Evolutionary conservation across 2,888 invertebrate species (phyloP).

Genomic region (Andrena praecox): DNA sequence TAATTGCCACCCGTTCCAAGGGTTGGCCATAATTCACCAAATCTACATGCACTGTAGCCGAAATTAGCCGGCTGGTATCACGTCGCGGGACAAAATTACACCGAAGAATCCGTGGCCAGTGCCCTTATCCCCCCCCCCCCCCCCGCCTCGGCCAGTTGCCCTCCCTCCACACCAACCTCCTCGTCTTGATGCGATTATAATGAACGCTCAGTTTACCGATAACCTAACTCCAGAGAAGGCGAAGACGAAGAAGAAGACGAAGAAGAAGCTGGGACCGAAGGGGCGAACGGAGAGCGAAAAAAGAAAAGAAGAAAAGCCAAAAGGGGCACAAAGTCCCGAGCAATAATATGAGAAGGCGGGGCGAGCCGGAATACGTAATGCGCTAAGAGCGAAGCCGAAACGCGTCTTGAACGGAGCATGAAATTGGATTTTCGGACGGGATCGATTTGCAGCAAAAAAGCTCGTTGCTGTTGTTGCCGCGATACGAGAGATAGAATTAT

Average conservation of each 20-base stretch:
- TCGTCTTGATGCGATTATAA: constrained; percentile 83
- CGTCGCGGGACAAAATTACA: constrained; percentile 77
- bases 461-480: constrained; percentile 39
- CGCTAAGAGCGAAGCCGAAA: constrained; percentile 63
- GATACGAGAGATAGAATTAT: constrained; percentile 47
- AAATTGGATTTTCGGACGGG: constrained; percentile 69
- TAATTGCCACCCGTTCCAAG: no score
- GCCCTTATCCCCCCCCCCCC: constrained; percentile 58
- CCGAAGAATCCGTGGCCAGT: constrained; percentile 81
- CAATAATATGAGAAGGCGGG: constrained; percentile 71
- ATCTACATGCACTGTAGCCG: constrained; percentile 11
- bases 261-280: constrained; percentile 9
- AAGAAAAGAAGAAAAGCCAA: constrained; percentile 51
- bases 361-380: constrained; percentile 70
- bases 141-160: constrained; percentile 45
- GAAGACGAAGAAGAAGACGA: constrained; percentile 44
- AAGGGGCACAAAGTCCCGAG: constrained; percentile 45
- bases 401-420: constrained; percentile 61
- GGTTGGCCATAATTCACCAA: neutral
- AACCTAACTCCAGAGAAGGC: constrained; percentile 64
- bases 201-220: constrained; percentile 82
- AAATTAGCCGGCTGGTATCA: constrained; percentile 67
- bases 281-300: constrained; percentile 37
- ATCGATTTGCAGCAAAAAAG: constrained; percentile 67
- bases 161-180: constrained; percentile 61